These are phyloP conservation scores for Andrena marginata DNA, from an alignment of 2,888 invertebrate species.

Conservation along the genomic window DNA sequence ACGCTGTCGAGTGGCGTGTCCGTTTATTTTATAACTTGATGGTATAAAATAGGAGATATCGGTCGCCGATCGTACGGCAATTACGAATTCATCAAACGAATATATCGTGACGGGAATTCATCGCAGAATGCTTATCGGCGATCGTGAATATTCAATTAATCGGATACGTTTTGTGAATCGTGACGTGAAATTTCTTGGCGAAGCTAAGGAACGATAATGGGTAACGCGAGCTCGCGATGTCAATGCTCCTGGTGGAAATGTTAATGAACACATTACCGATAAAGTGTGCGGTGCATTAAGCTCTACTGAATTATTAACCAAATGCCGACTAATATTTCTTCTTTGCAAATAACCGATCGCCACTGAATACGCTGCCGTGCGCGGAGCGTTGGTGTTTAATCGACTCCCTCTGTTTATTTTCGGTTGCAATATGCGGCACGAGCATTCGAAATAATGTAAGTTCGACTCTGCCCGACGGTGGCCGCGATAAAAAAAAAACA, in stretches of 20 bases:
- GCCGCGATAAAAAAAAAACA: neutral
- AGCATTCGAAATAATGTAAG: slow-evolving; percentile 42
- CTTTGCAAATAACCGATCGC: slow-evolving; percentile 66
- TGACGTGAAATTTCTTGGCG: neutral
- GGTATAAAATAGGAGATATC: neutral
- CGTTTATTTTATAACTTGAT: neutral
- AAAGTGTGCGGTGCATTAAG: slow-evolving; percentile 63
- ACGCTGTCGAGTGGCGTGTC: neutral
- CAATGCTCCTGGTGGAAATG: slow-evolving; percentile 52
- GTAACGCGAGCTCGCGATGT: slow-evolving; percentile 4
- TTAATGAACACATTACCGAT: slow-evolving; percentile 68
- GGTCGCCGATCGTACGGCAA: neutral
- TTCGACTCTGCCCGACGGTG: neutral
- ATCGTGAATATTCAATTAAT: neutral
- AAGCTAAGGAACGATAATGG: neutral
- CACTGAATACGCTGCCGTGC: slow-evolving; percentile 37
- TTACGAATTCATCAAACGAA: neutral
- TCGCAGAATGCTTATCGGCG: neutral
- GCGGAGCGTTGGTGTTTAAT: slow-evolving; percentile 42
- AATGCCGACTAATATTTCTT: slow-evolving; percentile 69
- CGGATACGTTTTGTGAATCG: neutral
- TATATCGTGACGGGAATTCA: neutral
- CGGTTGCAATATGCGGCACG: slow-evolving; percentile 13
- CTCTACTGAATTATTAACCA: slow-evolving; percentile 62
- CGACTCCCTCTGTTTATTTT: slow-evolving; percentile 56